Base-by-base conservation (phyloP, 2,113 vertebrate species). In the Pimephales promelas region DNA sequence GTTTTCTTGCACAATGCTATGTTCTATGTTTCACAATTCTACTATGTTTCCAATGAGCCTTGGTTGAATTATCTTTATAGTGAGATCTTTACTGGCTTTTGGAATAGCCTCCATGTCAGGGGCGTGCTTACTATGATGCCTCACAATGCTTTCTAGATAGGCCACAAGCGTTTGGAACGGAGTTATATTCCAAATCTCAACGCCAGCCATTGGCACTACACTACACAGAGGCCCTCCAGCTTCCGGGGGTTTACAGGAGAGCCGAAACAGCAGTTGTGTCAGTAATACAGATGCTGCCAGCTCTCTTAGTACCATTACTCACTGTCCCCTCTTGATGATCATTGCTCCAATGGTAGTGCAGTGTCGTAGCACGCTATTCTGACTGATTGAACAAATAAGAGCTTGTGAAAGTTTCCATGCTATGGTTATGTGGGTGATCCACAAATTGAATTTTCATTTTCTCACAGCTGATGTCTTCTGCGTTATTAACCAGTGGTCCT, bases 381-480 rank as follows among this genome's bases (percentile, higher is more conserved):
- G 34, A 31, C 54, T 61, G 54, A 78, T 47, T 79, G 31, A 64
- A 66, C 59, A 84, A 76, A 57, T 26, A 76, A 76, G 28, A 7
- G 61, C n/a, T 66, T 59, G 47, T 57, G 10, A 57, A 20, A 0
- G 3, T 52, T 64, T 77, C 28, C 36, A 2, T 57, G 64, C 73
- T 24, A 49, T 45, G 36, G 57, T 7, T 34, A 36, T 7, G 61
- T 28, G 20, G 52, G 18, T 16, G 31, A 45, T 76, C 40, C 57
- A 59, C 77, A 85, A 54, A 54, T 83, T 75, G 45, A 61, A 45
- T 61, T 83, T 79, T 62, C 31, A 72, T 36, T 13, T 13, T 83
- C 71, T 45, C 5, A 26, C 54, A 54, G 49, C 59, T 86, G 77
- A 78, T 82, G 54, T 56, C 52, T 59, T 40, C 45, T 34, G 47